Percentiles rank a stretch among this genome's conserved stretches.
phyloP scores from a whole-genome alignment of 2,113 vertebrate genomes.

The Odocoileus hemionus region DNA sequence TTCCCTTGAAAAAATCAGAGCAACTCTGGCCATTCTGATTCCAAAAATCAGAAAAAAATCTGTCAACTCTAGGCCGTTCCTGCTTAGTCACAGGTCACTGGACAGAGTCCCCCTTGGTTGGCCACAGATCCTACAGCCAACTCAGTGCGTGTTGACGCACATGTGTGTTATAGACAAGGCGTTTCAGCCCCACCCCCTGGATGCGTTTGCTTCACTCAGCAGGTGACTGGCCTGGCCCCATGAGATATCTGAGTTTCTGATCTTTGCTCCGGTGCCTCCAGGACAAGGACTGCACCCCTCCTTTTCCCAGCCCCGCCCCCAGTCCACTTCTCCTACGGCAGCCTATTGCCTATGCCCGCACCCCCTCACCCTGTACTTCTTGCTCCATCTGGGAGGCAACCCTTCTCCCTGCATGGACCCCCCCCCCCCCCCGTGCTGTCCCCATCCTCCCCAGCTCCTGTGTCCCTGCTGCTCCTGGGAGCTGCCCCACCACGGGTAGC shows the following conservation, averaged over 20 bases:
- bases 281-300: not conserved
- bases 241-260: not conserved
- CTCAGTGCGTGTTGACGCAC: no score
- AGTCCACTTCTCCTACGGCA: not conserved
- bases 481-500: not conserved
- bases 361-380: not conserved
- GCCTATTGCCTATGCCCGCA: not conserved
- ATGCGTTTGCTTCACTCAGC: not conserved
- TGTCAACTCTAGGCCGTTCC: not conserved
- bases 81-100: not conserved
- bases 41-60: not conserved
- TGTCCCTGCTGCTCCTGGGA: not conserved
- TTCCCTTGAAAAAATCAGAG: not conserved
- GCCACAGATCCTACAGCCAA: not conserved
- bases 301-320: not conserved
- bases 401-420: not conserved
- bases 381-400: not conserved
- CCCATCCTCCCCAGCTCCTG: not conserved
- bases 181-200: not conserved
- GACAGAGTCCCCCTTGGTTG: not conserved
- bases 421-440: accelerated
- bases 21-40: not conserved
- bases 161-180: accelerated
- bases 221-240: not conserved
- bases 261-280: not conserved